Conservation (phyloP, 2,797 vertebrate species). For the Myripristis jacobus region DNA sequence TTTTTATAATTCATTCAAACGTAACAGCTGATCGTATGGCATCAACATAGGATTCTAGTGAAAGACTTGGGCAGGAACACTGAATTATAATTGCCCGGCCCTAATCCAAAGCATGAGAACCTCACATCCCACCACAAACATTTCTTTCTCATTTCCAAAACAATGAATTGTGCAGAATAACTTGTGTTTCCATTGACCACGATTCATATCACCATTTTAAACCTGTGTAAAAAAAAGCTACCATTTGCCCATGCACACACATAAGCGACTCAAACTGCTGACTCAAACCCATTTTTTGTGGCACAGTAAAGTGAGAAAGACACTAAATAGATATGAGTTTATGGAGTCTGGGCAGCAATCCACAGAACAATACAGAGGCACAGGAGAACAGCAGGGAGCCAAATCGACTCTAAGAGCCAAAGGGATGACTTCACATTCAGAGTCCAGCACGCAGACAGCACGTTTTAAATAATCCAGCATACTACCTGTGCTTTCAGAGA, state of each 20-base stretch:
- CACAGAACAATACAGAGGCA: constrained; percentile 23
- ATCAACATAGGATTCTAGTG: too few species aligned
- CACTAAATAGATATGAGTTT: constrained; percentile 21
- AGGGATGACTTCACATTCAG: background rate
- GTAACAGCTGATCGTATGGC: too few species aligned
- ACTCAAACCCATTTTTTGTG: background rate
- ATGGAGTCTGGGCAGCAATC: constrained; percentile 40
- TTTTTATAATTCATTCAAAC: too few species aligned
- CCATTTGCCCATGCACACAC: background rate
- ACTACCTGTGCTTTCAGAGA: too few species aligned
- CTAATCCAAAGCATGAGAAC: too few species aligned
- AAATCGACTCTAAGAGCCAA: background rate
- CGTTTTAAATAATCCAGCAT: background rate
- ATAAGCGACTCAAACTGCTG: constrained; percentile 3
- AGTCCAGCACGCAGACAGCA: background rate
- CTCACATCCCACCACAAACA: too few species aligned
- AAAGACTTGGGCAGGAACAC: too few species aligned
- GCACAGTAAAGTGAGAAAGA: constrained; percentile 29
- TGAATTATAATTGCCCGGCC: too few species aligned
- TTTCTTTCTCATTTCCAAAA: too few species aligned
- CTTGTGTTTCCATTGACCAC: too few species aligned
- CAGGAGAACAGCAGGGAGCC: background rate
- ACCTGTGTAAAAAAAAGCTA: constrained; percentile 1
- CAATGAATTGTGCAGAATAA: too few species aligned
- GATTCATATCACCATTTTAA: too few species aligned